Evolutionary conservation across 2,797 vertebrate species (phyloP).

Genomic region (Cirrhinus mrigala): DNA sequence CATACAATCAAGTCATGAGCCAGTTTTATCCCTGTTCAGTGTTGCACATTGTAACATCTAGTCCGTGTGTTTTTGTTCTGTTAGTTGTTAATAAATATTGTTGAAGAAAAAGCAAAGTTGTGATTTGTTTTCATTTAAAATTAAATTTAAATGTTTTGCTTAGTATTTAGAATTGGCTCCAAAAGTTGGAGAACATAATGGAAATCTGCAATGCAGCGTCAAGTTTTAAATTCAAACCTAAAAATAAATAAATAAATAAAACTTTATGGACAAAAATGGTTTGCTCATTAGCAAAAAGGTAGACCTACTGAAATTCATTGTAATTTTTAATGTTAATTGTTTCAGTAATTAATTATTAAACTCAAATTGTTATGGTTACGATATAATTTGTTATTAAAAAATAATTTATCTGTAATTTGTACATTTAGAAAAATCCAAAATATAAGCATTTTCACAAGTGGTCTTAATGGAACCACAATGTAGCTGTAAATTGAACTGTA

Average conservation of each 20-base stretch:
- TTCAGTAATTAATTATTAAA: neutral
- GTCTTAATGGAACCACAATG: neutral
- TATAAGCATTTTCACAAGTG: neutral
- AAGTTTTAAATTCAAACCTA: neutral
- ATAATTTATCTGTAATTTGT: neutral
- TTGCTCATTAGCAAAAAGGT: neutral
- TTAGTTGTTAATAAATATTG: constrained; percentile 67
- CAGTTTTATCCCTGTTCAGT: constrained; percentile 48
- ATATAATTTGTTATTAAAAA: neutral
- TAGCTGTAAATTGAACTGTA: neutral
- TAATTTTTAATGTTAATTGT: neutral
- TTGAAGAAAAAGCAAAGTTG: constrained; percentile 37
- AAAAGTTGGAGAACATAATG: neutral
- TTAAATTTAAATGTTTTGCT: neutral
- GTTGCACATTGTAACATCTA: constrained; percentile 71
- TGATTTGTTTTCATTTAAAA: neutral
- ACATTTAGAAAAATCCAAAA: neutral
- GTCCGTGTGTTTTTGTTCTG: constrained; percentile 63
- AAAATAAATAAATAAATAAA: neutral
- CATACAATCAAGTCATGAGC: constrained; percentile 37
- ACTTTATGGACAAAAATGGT: neutral
- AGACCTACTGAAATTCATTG: neutral
- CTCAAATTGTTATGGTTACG: no score
- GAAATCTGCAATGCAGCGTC: neutral
- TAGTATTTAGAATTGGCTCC: neutral